Base-by-base conservation (phyloP, 2,888 invertebrate species). In the Cyclophora albipunctata region DNA sequence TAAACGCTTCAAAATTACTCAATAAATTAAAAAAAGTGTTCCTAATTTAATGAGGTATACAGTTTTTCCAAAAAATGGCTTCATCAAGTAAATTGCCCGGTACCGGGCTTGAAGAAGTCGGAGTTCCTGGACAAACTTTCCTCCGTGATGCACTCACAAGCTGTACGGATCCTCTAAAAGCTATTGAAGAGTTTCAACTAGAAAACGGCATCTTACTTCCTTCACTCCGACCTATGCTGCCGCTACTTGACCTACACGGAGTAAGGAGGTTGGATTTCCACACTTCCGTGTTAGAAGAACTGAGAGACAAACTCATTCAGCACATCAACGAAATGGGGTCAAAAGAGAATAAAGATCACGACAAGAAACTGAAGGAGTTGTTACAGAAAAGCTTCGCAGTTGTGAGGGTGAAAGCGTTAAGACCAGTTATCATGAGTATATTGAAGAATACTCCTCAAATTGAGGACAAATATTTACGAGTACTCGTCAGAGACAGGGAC, bases 121-220 rank as follows among this genome's bases (percentile, higher is more conserved):
- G 96, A 7, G 95, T 97, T 55, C 94, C 96, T 0, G 97, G 96
- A 0, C 94, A 96, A 70, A 91, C 92, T n/a, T 95, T 91, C 75
- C 90, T 97, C n/a, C 89, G 94, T 47, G 97, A 98, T 80, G 95
- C 98, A 6, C 90, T 98, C 7, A 98, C 98, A 7, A 98, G 96
- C 69, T 98, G 98, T 75, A 96, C 97, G 0, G 98, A 99, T 86
- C 98, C 98, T 6, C 78, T 98, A 42, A 97, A 97, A 86, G 98
- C 98, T n/a, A 99, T 99, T 58, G 98, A 98, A 90, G 98, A 98
- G 80, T 99, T 99, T 90, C 98, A 98, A 92, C 88, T 96, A 45
- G 95, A 96, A 81, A 97, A 98, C 90, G 96, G 96, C 42, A 96
- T 98, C 65, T 84, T 97, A 50, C 83, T 98, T 45, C 98, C 98